phyloP scores from a whole-genome alignment of 2,113 vertebrate genomes.

The Muntiacus reevesi region DNA sequence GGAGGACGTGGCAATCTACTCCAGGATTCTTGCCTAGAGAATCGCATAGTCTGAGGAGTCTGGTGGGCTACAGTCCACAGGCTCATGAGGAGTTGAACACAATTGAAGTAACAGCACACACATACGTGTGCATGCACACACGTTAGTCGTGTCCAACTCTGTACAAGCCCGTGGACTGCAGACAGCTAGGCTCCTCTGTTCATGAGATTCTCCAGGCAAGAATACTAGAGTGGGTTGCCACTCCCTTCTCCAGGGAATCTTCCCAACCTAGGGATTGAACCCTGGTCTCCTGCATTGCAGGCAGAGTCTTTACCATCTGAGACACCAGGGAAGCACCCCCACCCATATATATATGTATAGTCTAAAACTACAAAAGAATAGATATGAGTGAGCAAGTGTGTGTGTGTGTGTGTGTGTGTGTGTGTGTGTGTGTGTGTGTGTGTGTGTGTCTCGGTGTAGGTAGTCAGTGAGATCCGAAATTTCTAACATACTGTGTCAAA shows the following conservation, averaged over 20 bases:
- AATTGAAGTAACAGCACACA: not conserved
- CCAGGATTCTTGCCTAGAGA: not conserved
- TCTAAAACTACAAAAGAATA: not conserved
- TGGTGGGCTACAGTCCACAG: not conserved
- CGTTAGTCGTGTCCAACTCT: not conserved
- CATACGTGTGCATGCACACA: not conserved
- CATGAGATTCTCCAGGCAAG: not conserved
- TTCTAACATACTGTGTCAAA: not conserved
- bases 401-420: too few relatives aligned
- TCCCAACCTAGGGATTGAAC: not conserved
- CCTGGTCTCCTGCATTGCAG: accelerated
- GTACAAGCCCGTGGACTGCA: not conserved
- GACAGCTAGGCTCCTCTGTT: not conserved
- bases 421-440: not conserved
- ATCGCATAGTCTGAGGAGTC: not conserved
- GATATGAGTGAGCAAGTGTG: too few relatives aligned
- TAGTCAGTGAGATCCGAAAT: not conserved
- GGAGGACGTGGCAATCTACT: not conserved
- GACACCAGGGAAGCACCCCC: not conserved
- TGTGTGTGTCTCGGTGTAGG: not conserved
- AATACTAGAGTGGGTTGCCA: not conserved
- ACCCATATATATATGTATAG: not conserved
- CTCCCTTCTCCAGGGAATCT: not conserved
- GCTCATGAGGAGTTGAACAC: not conserved
- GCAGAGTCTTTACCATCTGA: not conserved